phyloP scores from a whole-genome alignment of 2,113 vertebrate species.

The Cyphotilapia sp. region DNA sequence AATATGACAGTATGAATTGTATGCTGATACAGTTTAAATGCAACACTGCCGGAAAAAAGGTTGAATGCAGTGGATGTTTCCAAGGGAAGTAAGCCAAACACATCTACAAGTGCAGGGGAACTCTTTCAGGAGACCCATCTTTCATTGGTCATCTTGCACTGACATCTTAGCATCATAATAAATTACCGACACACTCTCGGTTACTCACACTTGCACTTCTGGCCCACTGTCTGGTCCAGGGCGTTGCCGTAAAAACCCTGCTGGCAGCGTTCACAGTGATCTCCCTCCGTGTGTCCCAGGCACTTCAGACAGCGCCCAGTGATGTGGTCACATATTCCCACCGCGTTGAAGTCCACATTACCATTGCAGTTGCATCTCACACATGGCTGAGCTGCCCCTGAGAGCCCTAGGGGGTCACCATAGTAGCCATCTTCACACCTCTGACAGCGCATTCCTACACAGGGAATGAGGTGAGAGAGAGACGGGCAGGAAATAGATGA shows the following conservation, averaged over 20 bases:
- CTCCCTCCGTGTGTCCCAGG: slow-evolving; percentile 76
- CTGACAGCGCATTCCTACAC: slow-evolving; percentile 82
- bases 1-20: not conserved
- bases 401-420: slow-evolving; percentile 82
- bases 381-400: slow-evolving; percentile 69
- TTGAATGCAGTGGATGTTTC: not conserved
- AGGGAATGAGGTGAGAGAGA: not conserved
- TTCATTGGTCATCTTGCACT: not conserved
- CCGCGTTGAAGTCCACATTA: slow-evolving; percentile 81
- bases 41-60: not conserved
- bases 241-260: slow-evolving; percentile 80
- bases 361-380: slow-evolving; percentile 76
- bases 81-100: not conserved
- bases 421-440: slow-evolving; percentile 87
- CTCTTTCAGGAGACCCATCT: not conserved
- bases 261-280: slow-evolving; percentile 76
- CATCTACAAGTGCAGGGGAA: not conserved
- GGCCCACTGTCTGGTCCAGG: slow-evolving; percentile 19
- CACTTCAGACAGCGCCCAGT: slow-evolving; percentile 85
- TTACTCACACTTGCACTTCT: slow-evolving; percentile 79
- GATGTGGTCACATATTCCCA: slow-evolving; percentile 81
- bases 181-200: not conserved
- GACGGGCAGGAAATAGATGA: not conserved
- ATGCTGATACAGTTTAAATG: not conserved
- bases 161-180: not conserved